Evolutionary conservation across 1,140 invertebrate species (phyloP), one percentile per base, ranked within the genome.

Genomic region (Dermatophagoides farinae): DNA sequence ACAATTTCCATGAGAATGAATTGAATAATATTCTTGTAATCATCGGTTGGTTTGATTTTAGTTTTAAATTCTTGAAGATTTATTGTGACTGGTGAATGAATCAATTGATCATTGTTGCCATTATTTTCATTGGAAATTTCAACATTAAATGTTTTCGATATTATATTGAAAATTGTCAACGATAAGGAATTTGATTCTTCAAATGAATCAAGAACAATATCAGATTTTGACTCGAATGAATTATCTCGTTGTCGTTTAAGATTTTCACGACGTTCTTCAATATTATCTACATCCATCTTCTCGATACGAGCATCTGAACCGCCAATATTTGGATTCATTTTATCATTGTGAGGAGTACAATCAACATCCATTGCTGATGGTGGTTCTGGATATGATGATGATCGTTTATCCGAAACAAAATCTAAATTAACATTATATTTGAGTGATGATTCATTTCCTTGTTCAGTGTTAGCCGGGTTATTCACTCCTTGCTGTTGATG

Each of bases 261-360:
- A 52, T 37, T 46, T 51, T 64, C 66, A 68, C 66, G 67, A 65
- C 14, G 60, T 39, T 71, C 70, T 10, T 58, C 57, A 25, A 63
- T 46, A 25, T 74, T 72, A 66, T 81, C 79, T 6, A 83, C 81
- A 71, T 83, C 81, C 81, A 83, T 84, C 67, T 79, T 82, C 70
- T 82, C 82, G 68, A 83, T 81, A 12, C 81, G 80, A 46, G 81
- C 83, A 72, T 83, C 82, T 43, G 82, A 79, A 71, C 83, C 81
- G 40, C 79, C 74, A 58, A 74, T 71, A 50, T 69, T 70, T 54
- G 70, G 58, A 37, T 60, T 66, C 53, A 62, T 65, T 38, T 16
- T 51, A 18, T 47, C 43, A 50, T n/a, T 18, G 6, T 60, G 22
- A 50, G 63, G 68, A 60, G 38, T 59, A 62, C 47, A 23, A 61